Evolutionary conservation across 2,797 vertebrate species (phyloP).

Genomic region (Anomalospiza imberbis): DNA sequence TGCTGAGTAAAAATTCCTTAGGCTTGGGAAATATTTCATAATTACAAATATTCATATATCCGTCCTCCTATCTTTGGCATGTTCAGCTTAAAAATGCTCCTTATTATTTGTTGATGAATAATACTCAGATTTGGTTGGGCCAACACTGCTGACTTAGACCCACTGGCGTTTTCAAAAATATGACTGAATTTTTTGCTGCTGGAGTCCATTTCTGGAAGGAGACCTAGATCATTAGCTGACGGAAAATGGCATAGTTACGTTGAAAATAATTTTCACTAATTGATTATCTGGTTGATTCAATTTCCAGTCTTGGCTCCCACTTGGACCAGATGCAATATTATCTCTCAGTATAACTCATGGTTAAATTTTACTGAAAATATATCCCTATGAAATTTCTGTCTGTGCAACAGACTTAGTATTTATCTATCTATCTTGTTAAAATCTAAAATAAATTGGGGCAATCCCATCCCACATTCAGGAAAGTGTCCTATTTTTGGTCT

Average conservation of each 20-base stretch:
- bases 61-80: not conserved
- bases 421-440: conserved; percentile 23
- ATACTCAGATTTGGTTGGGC: not conserved
- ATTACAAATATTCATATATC: not conserved
- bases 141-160: not conserved
- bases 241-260: not conserved
- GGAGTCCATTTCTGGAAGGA: conserved; percentile 1
- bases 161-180: not conserved
- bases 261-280: conserved; percentile 21
- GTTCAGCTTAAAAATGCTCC: not conserved
- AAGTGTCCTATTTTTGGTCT: conserved; percentile 31
- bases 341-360: not conserved
- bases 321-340: not conserved
- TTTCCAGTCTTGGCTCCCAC: not conserved
- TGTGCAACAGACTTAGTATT: not conserved
- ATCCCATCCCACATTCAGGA: conserved; percentile 26
- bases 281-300: not conserved
- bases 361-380: not conserved
- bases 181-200: not conserved
- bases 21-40: not conserved
- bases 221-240: not conserved
- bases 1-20: not conserved
- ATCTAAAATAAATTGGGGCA: conserved; percentile 38
- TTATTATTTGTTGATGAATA: not conserved
- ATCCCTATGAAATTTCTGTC: not conserved